Evolutionary conservation across 92 coral and sea anemone genomes (phyloP).

Genomic region (Muricea muricata): DNA sequence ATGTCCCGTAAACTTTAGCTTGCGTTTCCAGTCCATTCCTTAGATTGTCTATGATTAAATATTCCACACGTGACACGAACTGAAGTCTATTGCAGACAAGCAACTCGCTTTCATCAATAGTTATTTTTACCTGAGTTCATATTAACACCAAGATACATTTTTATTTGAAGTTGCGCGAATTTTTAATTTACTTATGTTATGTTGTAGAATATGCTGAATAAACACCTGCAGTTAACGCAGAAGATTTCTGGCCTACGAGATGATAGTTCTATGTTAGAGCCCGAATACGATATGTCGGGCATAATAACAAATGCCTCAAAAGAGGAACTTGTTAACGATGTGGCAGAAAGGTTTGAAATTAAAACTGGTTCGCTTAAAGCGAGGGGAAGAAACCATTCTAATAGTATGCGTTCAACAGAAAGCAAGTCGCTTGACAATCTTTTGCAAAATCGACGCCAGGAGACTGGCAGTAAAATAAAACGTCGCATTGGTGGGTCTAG

Average conservation of each 20-base stretch:
- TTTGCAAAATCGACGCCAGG: constrained; percentile 56
- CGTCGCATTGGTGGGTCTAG: constrained; percentile 87
- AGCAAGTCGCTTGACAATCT: constrained; percentile 95
- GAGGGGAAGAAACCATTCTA: background rate
- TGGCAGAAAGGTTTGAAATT: constrained; percentile 46
- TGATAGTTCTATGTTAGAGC: constrained; percentile 38
- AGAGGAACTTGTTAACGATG: constrained; percentile 45
- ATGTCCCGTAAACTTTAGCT: no score
- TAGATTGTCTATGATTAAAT: no score
- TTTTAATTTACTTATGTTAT: no score
- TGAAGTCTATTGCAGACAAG: no score
- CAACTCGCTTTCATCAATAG: no score
- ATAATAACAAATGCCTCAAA: constrained; percentile 27
- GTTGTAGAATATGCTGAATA: background rate
- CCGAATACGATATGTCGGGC: constrained; percentile 33
- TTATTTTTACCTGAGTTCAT: no score
- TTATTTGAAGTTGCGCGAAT: no score
- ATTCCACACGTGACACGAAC: no score
- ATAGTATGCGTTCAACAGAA: constrained; percentile 71
- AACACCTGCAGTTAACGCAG: background rate
- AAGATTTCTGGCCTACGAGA: constrained; percentile 11
- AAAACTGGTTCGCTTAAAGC: constrained; percentile 22
- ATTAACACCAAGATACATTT: no score
- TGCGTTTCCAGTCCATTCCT: no score
- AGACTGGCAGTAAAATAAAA: constrained; percentile 53